Evolutionary conservation across 2,797 vertebrate genomes (phyloP).

Genomic region (Rhinichthys osculus): DNA sequence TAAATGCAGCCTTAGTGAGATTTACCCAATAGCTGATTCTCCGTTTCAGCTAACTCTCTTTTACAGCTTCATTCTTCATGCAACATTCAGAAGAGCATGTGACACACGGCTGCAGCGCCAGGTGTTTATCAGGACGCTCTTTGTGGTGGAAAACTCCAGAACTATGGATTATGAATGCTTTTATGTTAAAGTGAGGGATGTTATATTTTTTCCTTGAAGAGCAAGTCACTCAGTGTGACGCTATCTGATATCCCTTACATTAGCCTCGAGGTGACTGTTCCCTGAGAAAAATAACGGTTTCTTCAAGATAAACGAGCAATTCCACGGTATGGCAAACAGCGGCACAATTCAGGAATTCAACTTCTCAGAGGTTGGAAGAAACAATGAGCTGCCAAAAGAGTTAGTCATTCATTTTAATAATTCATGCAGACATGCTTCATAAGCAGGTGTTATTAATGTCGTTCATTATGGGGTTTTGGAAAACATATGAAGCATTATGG

Average conservation of each 20-base stretch:
- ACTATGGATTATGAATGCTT: conserved; percentile 37
- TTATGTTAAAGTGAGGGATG: conserved; percentile 32
- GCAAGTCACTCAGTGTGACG: not conserved
- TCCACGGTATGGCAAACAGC: not conserved
- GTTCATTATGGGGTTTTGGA: conserved; percentile 31
- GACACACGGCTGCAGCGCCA: conserved; percentile 34
- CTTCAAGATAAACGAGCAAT: conserved; percentile 18
- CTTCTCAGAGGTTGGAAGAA: not conserved
- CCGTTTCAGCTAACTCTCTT: not conserved
- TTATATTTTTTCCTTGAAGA: not conserved
- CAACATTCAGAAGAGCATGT: not conserved
- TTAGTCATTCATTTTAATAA: conserved; percentile 50
- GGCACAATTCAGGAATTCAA: not conserved
- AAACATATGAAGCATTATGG: not conserved
- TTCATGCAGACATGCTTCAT: conserved; percentile 37
- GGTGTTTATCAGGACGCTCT: conserved; percentile 64
- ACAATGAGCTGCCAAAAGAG: conserved; percentile 26
- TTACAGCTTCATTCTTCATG: not conserved
- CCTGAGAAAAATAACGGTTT: not conserved
- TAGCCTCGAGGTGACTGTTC: not conserved
- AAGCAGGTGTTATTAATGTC: conserved; percentile 46
- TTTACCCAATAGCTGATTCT: not conserved
- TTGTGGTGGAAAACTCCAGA: conserved; percentile 4
- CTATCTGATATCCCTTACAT: conserved; percentile 5
- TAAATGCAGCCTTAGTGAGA: not conserved